Conservation (phyloP, 1,140 invertebrate genomes). For the Tyrophagus putrescentiae region DNA sequence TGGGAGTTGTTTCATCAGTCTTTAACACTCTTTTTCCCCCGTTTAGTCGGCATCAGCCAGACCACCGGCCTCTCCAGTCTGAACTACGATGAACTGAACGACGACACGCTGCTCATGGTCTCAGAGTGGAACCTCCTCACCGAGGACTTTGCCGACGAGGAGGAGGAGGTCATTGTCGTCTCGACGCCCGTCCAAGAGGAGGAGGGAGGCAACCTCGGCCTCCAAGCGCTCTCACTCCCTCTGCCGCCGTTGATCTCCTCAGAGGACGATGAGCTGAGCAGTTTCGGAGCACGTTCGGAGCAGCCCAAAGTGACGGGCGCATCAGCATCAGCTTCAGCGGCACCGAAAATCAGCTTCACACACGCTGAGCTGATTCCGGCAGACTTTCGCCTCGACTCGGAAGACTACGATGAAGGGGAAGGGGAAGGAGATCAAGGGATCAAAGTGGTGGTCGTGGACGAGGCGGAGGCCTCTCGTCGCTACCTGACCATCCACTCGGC, state of each 20-base stretch:
- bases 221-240: not conserved
- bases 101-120: not conserved
- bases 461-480: not conserved
- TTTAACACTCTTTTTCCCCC: not conserved
- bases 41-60: not conserved
- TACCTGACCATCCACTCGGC: not conserved
- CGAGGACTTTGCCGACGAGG: not conserved
- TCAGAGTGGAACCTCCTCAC: not conserved
- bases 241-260: constrained; percentile 4
- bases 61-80: not conserved
- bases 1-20: too few species aligned
- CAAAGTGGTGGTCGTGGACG: not conserved
- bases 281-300: not conserved
- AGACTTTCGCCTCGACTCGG: not conserved
- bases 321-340: not conserved
- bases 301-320: not conserved
- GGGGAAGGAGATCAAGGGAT: not conserved
- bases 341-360: not conserved
- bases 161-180: not conserved
- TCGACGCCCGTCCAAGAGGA: not conserved
- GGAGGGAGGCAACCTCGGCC: not conserved
- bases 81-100: constrained; percentile 8
- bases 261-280: not conserved
- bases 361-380: not conserved
- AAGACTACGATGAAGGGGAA: not conserved